Conservation (phyloP, 2,888 invertebrate species). For the Drosophila paranaensis region DNA sequence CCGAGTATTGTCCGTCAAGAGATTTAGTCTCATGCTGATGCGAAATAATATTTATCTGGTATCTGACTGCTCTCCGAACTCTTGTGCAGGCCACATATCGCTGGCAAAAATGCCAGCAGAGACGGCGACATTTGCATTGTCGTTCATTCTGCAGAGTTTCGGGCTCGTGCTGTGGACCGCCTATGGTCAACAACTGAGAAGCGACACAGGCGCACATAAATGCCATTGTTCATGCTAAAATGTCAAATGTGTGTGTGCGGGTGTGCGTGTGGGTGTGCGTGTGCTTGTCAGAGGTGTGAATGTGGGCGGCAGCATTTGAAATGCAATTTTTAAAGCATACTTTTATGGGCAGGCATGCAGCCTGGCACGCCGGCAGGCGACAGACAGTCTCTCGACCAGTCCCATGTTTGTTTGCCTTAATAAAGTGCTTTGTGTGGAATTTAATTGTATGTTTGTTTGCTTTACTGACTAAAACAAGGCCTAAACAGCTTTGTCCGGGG, state of each 20-base stretch:
- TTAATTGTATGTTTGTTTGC: conserved; percentile 57
- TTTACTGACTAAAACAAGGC: conserved; percentile 33
- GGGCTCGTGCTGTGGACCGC: conserved; percentile 18
- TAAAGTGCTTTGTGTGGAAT: conserved; percentile 61
- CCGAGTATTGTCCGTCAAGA: conserved; percentile 1
- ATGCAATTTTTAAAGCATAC: conserved; percentile 56
- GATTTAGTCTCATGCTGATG: conserved; percentile 24
- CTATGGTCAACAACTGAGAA: conserved; percentile 27
- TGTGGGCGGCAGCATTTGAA: conserved; percentile 39
- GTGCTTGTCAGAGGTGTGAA: conserved; percentile 30
- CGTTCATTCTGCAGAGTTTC: conserved; percentile 6
- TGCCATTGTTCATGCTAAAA: conserved; percentile 60
- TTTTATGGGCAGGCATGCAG: conserved; percentile 29
- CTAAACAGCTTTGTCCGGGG: conserved; percentile 4
- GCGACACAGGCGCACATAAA: conserved; percentile 29
- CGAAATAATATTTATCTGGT: conserved; percentile 36
- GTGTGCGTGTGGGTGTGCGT: conserved; percentile 9
- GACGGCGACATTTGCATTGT: conserved; percentile 27
- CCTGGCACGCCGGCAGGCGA: background rate
- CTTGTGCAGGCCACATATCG: conserved; percentile 16
- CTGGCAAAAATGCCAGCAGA: conserved; percentile 22
- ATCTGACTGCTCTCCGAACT: conserved; percentile 5
- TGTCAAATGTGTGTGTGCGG: conserved; percentile 32
- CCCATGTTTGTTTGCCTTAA: conserved; percentile 52
- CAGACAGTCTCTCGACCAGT: background rate